These are phyloP conservation scores for Nymphicus hollandicus DNA, from an alignment of 2,113 vertebrate genomes.

Conservation along the genomic window DNA sequence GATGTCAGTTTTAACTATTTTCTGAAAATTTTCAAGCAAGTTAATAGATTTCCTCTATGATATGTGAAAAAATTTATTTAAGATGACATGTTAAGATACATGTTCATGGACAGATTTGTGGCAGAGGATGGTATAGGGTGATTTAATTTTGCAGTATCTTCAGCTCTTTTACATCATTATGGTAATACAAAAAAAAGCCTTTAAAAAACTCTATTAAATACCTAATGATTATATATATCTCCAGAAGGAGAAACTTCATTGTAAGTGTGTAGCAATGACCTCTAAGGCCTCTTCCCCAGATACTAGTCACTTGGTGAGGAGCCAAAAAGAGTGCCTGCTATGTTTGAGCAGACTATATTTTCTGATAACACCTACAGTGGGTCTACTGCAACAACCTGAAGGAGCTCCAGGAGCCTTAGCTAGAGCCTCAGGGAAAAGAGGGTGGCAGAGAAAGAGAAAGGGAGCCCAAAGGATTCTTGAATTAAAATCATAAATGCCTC, in stretches of 20 bases:
- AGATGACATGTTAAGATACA: rapidly evolving
- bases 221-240: not conserved
- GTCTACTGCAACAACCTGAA: not conserved
- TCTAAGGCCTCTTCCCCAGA: not conserved
- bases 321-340: not conserved
- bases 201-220: not conserved
- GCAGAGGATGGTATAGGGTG: not conserved
- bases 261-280: not conserved
- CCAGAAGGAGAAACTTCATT: not conserved
- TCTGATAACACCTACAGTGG: not conserved
- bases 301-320: not conserved
- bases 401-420: not conserved
- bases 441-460: not conserved
- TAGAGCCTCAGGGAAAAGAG: not conserved
- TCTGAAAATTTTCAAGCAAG: not conserved
- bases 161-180: not conserved
- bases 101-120: not conserved
- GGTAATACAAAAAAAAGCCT: not conserved
- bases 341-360: not conserved
- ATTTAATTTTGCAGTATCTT: not conserved
- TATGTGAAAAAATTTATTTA: not conserved
- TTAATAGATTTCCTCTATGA: not conserved
- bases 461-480: not conserved
- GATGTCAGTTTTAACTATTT: not conserved
- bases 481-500: not conserved